Conservation (phyloP, 2,888 invertebrate species). For the Tenodera sinensis region DNA sequence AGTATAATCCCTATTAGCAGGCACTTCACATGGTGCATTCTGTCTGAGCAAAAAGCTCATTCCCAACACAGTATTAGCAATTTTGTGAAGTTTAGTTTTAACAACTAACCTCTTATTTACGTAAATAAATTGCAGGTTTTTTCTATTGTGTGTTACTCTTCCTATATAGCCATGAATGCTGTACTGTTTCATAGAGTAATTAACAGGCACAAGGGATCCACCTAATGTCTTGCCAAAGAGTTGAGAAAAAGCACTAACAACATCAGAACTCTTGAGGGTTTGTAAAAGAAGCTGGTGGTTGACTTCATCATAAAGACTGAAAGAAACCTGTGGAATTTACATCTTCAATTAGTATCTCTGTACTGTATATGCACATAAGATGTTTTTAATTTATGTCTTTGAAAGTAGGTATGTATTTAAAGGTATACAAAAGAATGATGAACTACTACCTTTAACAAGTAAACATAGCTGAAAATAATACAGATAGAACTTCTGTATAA, state of each 20-base stretch:
- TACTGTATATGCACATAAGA: background rate
- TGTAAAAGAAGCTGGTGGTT: slow-evolving; percentile 57
- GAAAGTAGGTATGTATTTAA: too few species aligned
- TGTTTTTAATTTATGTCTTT: too few species aligned
- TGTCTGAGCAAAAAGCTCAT: slow-evolving; percentile 34
- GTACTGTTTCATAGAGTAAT: slow-evolving; percentile 46
- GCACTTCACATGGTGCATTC: slow-evolving; percentile 26
- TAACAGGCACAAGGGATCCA: slow-evolving; percentile 43
- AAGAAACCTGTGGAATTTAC: slow-evolving; percentile 47
- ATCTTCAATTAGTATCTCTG: background rate
- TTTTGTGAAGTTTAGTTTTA: slow-evolving; percentile 50
- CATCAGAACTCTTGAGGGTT: slow-evolving; percentile 54
- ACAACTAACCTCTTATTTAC: slow-evolving; percentile 59
- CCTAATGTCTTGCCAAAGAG: slow-evolving; percentile 47
- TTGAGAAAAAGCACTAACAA: slow-evolving; percentile 51
- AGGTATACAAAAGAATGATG: too few species aligned
- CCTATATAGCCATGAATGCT: slow-evolving; percentile 57
- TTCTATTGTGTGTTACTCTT: slow-evolving; percentile 47
- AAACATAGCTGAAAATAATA: too few species aligned
- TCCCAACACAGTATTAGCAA: slow-evolving; percentile 44
- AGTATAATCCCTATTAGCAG: slow-evolving; percentile 24
- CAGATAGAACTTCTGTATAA: too few species aligned
- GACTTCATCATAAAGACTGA: slow-evolving; percentile 65
- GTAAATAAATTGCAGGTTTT: slow-evolving; percentile 59
- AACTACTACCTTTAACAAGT: too few species aligned